A percentile compares a stretch with the other conserved stretches of the same genome.
These are phyloP conservation scores for Jacana jacana DNA, from an alignment of 2,113 vertebrate species.

Conservation along the genomic window DNA sequence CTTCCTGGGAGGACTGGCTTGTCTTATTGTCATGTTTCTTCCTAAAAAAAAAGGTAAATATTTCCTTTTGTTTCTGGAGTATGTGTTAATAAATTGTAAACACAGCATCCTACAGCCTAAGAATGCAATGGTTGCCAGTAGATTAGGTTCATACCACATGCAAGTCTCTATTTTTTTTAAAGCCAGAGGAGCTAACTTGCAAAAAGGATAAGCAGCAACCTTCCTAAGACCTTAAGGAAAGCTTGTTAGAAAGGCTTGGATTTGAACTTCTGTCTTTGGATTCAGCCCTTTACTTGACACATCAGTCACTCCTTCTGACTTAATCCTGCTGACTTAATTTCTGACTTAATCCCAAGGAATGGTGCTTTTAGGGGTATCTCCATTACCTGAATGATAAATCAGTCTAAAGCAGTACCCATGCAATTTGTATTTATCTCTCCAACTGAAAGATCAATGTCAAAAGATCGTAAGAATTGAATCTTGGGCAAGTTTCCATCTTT, in stretches of 20 bases:
- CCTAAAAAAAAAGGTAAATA: conserved; percentile 79
- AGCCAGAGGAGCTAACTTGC: not conserved
- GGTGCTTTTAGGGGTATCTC: not conserved
- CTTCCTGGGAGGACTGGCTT: conserved; percentile 77
- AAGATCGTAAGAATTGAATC: not conserved
- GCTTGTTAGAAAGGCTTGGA: not conserved
- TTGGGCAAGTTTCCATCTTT: not conserved
- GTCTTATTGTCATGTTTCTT: conserved; percentile 79
- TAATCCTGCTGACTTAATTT: too few relatives aligned
- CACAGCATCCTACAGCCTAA: not conserved
- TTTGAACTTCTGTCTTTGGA: not conserved
- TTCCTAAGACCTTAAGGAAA: not conserved
- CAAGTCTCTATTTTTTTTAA: not conserved
- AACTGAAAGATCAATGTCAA: not conserved
- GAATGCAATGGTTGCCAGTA: not conserved
- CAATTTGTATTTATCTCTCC: not conserved
- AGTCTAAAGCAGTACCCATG: not conserved
- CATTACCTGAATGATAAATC: not conserved
- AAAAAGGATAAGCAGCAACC: not conserved
- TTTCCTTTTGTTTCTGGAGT: not conserved
- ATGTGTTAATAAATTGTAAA: not conserved
- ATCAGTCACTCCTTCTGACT: not conserved
- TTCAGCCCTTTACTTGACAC: not conserved
- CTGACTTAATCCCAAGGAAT: not conserved
- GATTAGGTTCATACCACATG: not conserved